Evolutionary conservation across 2,888 invertebrate species (phyloP).

Genomic region (Erebia ligea): DNA sequence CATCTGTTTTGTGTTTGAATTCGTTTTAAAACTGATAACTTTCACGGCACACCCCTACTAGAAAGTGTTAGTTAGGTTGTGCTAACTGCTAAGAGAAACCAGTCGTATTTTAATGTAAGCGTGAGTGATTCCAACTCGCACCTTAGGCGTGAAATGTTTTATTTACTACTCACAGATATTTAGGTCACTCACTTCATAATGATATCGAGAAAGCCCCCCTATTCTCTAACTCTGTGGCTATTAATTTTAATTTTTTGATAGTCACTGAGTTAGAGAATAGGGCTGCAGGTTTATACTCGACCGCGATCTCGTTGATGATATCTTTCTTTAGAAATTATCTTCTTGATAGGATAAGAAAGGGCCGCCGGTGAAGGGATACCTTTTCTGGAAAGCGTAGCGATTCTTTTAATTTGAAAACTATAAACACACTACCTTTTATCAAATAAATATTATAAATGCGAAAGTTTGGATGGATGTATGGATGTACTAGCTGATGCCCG

Average conservation of each 20-base stretch:
- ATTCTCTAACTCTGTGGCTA: too few species aligned
- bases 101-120: neutral
- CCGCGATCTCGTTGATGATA: neutral
- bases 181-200: neutral
- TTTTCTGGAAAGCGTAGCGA: too few species aligned
- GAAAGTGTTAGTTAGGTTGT: slow-evolving; percentile 17
- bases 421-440: too few species aligned
- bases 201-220: too few species aligned
- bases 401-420: too few species aligned
- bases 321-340: neutral
- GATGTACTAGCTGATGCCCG: too few species aligned
- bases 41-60: neutral
- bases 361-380: too few species aligned
- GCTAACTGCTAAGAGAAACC: slow-evolving; percentile 18
- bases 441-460: too few species aligned
- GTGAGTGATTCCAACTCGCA: neutral
- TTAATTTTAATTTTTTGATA: too few species aligned
- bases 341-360: too few species aligned
- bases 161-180: neutral
- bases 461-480: too few species aligned
- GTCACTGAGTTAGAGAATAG: too few species aligned
- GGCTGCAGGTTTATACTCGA: neutral
- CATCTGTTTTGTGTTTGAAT: neutral
- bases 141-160: slow-evolving; percentile 10
- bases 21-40: neutral